Evolutionary conservation across 2,113 vertebrate species (phyloP), one percentile per base, ranked within the genome.

Genomic region (Brachirus orientalis): DNA sequence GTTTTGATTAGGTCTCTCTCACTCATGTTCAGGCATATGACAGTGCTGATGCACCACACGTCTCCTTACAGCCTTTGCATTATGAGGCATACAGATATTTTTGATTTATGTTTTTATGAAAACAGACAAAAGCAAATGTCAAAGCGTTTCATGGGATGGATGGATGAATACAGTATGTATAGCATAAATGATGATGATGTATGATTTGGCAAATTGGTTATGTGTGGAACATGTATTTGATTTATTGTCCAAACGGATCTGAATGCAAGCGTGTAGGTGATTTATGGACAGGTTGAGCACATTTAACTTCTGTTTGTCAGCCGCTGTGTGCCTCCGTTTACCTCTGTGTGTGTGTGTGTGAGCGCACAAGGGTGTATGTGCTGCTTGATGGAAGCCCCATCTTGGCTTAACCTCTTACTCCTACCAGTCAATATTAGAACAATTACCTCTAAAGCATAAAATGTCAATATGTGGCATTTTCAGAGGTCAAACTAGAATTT

Each of bases 401-500:
- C 45, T 53, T 14, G 60, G 36, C 43, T 64, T 69, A 63, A 66
- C 72, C 47, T 72, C 38, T 33, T 48, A 62, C 53, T 67, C 37
- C 12, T n/a, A 56, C 20, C 44, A 55, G 63, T 85, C 83, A 76
- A 85, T 82, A 85, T 63, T 44, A 79, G 61, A 81, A 69, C 63
- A 82, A 76, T 79, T 82, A 70, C 69, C 12, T 53, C 47, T 36
- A 67, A 75, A 63, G 52, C 47, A 70, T 70, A 76, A 79, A 81
- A 85, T 77, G 76, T 73, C 79, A 85, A 79, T 85, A 68, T 59
- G 37, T 85, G 75, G 69, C 79, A 79, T 85, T 82, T 85, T 46
- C 62, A 79, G 79, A 70, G 83, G 83, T 79, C 75, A 63, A 20
- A 38, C 64, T n/a, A 33, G 52, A 56, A 82, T 63, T 72, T 48